Evolutionary conservation across 2,888 invertebrate genomes (phyloP).

Genomic region (Phalera bucephala): DNA sequence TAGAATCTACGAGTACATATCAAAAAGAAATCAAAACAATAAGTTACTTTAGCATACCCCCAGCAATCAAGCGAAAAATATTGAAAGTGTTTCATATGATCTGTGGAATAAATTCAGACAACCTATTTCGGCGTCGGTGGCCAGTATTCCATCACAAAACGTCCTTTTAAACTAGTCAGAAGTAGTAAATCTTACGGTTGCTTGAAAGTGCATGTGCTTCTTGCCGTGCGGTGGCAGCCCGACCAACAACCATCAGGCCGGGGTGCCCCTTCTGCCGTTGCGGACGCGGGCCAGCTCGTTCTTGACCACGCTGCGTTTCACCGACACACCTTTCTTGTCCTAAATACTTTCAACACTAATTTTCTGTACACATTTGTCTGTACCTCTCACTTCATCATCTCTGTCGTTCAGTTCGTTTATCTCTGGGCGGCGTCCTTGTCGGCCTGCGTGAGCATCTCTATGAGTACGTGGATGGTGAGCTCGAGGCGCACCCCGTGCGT

Average conservation of each 20-base stretch:
- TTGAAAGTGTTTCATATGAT: too few relatives aligned
- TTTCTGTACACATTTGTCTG: constrained; percentile 12
- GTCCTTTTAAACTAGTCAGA: constrained; percentile 37
- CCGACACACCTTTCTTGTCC: constrained; percentile 26
- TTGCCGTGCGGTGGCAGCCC: constrained; percentile 65
- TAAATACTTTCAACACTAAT: constrained; percentile 21
- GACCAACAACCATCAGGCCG: constrained; percentile 73
- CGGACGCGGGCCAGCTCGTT: too few relatives aligned
- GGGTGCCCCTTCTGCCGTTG: constrained; percentile 35
- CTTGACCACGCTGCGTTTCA: constrained; percentile 24
- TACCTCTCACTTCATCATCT: constrained; percentile 30
- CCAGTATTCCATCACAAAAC: background rate
- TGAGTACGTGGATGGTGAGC: constrained; percentile 72
- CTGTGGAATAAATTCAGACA: background rate
- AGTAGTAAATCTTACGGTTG: too few relatives aligned
- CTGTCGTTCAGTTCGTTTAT: constrained; percentile 61
- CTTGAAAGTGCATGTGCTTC: constrained; percentile 78
- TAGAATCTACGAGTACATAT: too few relatives aligned
- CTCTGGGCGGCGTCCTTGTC: constrained; percentile 52
- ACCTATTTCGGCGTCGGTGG: background rate
- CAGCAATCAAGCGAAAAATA: too few relatives aligned
- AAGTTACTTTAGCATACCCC: too few relatives aligned
- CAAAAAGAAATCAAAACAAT: too few relatives aligned
- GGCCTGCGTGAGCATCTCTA: constrained; percentile 69
- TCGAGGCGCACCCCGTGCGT: constrained; percentile 73